Base-by-base conservation (phyloP, 2,888 invertebrate genomes). In the Cryptophagus acutangulus region DNA sequence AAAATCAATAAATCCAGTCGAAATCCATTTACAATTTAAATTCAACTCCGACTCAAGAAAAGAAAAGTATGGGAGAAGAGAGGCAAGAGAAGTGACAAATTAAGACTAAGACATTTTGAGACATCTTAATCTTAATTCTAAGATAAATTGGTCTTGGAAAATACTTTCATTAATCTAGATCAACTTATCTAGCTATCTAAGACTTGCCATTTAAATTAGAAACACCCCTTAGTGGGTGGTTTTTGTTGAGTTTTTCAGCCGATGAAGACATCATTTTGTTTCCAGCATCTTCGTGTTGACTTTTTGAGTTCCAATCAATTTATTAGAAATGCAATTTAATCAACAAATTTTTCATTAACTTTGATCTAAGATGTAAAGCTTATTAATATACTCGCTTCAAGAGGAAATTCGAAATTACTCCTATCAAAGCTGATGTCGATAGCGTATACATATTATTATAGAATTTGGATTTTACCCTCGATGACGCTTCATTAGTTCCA, bases 91-190 rank as follows among this genome's bases (percentile, higher is more conserved):
- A 24, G 31, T 67, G 69, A 69, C 67, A 68, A 69, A 69, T 69
- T 68, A 65, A 68, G 67, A 67, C 65, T 63, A 59, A 62, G 65
- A 63, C 66, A 58, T 65, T 64, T 66, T 62, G 65, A 64, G 65
- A 65, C 67, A 59, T 65, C 67, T 64, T 67, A 67, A 67, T 69
- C 69, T 69, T 68, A 67, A 67, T 66, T 66, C 69, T 64, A 66
- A 69, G 69, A 69, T 68, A 68, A 69, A 69, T 69, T 69, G 66
- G 67, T 62, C 59, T 59, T 39, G 59, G 64, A 63, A 65, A 66
- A 68, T 69, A 68, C 69, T 69, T 69, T 67, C 67, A 69, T 69
- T 68, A 69, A 68, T 69, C 69, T 67, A 65, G 69, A 68, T 69
- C 68, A 69, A 66, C 57, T 61, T 63, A 63, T 63, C 64, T 57